phyloP scores from a whole-genome alignment of 2,113 vertebrate genomes.

The Hippocampus mohnikei region DNA sequence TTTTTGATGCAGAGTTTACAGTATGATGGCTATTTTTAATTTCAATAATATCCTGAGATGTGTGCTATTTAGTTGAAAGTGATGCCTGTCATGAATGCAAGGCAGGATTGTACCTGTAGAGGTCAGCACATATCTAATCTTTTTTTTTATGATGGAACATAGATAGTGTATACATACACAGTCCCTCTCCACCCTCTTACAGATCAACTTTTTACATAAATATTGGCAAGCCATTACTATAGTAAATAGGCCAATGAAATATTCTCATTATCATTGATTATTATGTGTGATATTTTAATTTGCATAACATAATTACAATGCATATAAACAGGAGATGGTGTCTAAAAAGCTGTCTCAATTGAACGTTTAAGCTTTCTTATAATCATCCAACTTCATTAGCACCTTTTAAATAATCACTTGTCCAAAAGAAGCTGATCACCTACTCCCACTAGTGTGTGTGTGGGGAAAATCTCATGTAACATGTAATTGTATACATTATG shows the following conservation, averaged over 20 bases:
- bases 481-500: constrained; percentile 1
- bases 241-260: background rate
- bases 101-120: constrained; percentile 62
- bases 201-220: constrained; percentile 9
- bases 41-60: constrained; percentile 19
- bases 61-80: constrained; percentile 29
- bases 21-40: background rate
- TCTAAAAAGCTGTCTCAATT: background rate
- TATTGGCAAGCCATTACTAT: background rate
- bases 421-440: background rate
- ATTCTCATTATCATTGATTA: background rate
- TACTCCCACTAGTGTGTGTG: background rate
- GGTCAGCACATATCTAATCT: constrained; percentile 67
- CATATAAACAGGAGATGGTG: background rate
- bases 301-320: background rate
- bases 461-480: background rate
- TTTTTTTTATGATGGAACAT: constrained; percentile 31
- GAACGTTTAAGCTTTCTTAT: too few relatives aligned
- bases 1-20: background rate
- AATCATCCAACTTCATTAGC: background rate
- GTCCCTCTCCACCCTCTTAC: background rate
- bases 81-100: constrained; percentile 56
- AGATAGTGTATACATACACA: constrained; percentile 11
- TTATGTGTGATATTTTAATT: background rate
- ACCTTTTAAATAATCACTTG: background rate